These are phyloP conservation scores for Drosophila leonis DNA, from an alignment of 2,888 invertebrate genomes.

Conservation along the genomic window DNA sequence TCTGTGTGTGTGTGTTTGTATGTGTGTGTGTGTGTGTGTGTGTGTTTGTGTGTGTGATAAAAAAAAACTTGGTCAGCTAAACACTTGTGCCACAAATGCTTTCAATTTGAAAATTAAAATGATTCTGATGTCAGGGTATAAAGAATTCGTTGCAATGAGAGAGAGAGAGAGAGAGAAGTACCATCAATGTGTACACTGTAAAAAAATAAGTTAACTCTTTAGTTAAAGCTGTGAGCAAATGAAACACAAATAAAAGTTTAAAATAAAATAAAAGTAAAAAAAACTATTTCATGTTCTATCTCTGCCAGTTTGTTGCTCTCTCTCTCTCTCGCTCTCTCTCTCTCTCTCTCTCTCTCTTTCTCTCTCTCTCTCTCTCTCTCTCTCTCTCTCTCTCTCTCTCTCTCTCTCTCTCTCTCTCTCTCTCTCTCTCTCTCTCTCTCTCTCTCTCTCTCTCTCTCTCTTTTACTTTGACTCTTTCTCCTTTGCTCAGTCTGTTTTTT, in stretches of 20 bases:
- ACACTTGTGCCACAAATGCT: neutral
- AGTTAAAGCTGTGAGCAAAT: neutral
- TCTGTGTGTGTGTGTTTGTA: neutral
- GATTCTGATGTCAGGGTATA: neutral
- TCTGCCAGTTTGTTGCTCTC: no score
- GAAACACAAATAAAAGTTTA: neutral
- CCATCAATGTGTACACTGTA: neutral
- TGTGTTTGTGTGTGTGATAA: neutral
- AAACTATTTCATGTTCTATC: no score
- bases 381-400: no score
- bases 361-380: neutral
- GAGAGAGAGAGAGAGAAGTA: no score
- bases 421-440: no score
- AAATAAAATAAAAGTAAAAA: neutral
- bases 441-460: no score
- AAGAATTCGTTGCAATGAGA: neutral
- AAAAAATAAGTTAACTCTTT: neutral
- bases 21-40: neutral
- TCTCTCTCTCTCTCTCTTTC: neutral
- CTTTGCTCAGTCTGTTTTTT: no score
- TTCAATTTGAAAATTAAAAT: neutral
- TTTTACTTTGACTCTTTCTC: no score
- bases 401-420: no score
- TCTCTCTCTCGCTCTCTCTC: neutral
- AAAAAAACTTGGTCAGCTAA: neutral